Evolutionary conservation across 2,113 vertebrate species (phyloP).

Genomic region (Oncorhynchus mykiss): DNA sequence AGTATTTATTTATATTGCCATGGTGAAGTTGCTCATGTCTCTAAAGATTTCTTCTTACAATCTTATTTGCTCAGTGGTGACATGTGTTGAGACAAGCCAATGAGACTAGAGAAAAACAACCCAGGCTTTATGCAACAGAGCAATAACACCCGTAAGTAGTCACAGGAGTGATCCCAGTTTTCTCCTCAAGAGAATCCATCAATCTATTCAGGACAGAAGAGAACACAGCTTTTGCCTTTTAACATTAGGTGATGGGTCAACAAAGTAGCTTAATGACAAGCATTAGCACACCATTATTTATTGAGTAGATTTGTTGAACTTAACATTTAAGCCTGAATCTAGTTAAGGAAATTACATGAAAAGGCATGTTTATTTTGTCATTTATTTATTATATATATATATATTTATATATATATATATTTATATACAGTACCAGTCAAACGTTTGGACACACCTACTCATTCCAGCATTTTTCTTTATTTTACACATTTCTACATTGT

Average conservation of each 20-base stretch:
- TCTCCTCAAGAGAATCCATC: too few species aligned
- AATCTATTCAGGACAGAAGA: too few species aligned
- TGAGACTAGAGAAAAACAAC: not conserved
- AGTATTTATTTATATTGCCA: not conserved
- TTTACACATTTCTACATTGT: too few species aligned
- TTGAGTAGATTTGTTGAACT: not conserved
- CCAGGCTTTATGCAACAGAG: not conserved
- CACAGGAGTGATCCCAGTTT: too few species aligned
- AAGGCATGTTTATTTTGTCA: constrained; percentile 13
- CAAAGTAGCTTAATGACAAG: too few species aligned
- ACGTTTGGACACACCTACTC: too few species aligned
- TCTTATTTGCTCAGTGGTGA: not conserved
- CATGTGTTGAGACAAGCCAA: not conserved
- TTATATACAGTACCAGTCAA: too few species aligned
- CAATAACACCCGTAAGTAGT: not conserved
- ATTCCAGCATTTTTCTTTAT: too few species aligned
- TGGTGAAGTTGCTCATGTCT: not conserved
- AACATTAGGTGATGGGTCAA: too few species aligned
- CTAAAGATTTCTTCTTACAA: not conserved
- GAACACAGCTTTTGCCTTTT: too few species aligned
- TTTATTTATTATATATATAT: constrained; percentile 25
- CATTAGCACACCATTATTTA: not conserved
- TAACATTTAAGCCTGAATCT: not conserved
- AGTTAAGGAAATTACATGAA: not conserved
- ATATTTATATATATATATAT: too few species aligned